phyloP scores from a whole-genome alignment of 1,140 invertebrate species.

The Latrodectus geometricus region DNA sequence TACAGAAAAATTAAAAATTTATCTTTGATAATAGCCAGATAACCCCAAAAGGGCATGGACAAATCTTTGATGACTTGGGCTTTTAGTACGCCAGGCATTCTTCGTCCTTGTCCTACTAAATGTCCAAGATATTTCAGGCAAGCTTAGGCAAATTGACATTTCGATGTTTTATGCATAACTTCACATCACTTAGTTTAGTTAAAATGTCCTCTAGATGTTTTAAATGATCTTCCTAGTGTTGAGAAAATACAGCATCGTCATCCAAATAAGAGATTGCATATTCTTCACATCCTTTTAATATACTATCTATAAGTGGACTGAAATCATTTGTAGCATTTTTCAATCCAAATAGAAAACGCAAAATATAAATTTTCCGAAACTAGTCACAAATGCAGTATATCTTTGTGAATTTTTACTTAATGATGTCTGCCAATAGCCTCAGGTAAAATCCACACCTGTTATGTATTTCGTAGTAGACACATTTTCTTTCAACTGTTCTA shows the following conservation, averaged over 20 bases:
- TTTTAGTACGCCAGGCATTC: too few relatives aligned
- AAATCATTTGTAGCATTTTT: conserved; percentile 65
- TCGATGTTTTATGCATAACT: conserved; percentile 17
- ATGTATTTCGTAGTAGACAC: too few relatives aligned
- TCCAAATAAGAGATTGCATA: too few relatives aligned
- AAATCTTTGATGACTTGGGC: conserved; percentile 1
- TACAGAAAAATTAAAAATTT: conserved; percentile 16
- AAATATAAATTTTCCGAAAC: too few relatives aligned
- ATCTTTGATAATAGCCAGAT: conserved; percentile 1
- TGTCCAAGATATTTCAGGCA: conserved; percentile 6
- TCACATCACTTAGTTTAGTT: too few relatives aligned
- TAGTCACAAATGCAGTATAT: too few relatives aligned
- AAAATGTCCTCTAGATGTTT: too few relatives aligned
- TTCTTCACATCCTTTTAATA: conserved; percentile 25
- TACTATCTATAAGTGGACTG: background rate
- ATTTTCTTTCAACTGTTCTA: too few relatives aligned
- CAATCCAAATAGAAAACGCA: conserved; percentile 13
- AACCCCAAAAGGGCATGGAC: background rate
- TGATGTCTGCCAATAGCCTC: too few relatives aligned
- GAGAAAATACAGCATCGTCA: conserved; percentile 50
- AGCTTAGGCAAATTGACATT: conserved; percentile 3
- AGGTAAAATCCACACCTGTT: too few relatives aligned
- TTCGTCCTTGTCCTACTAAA: conserved; percentile 6
- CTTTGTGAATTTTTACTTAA: too few relatives aligned
- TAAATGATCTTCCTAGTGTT: conserved; percentile 16